A percentile compares a stretch with the other conserved stretches of the same genome.
These are phyloP conservation scores for Polydrusus cervinus DNA, from an alignment of 2,888 invertebrate genomes.

Conservation along the genomic window DNA sequence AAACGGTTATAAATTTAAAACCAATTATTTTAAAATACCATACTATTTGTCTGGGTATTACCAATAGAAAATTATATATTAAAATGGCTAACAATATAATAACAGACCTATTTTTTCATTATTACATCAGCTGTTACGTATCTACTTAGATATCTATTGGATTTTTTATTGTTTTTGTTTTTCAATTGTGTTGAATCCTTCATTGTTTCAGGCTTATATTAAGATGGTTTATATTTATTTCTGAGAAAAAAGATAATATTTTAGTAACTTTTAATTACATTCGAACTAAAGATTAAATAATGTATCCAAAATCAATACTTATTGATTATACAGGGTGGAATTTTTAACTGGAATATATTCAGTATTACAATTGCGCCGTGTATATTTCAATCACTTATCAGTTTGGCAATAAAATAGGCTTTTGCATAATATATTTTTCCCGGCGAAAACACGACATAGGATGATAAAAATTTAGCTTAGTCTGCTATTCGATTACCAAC, in stretches of 20 bases:
- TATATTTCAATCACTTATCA: too few species aligned
- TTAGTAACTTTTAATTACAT: too few species aligned
- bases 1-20: not conserved
- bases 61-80: constrained; percentile 2
- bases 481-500: not conserved
- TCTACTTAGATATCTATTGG: not conserved
- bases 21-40: not conserved
- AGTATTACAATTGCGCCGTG: too few species aligned
- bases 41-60: not conserved
- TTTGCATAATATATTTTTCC: not conserved
- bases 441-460: not conserved
- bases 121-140: not conserved
- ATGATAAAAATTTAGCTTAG: constrained; percentile 4
- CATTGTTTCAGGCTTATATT: too few species aligned
- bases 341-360: too few species aligned
- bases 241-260: too few species aligned
- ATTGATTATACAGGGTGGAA: too few species aligned
- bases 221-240: too few species aligned
- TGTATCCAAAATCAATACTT: too few species aligned
- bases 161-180: not conserved
- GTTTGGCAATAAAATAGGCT: too few species aligned
- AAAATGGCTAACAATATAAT: constrained; percentile 8
- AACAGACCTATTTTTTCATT: not conserved
- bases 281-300: too few species aligned
- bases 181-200: not conserved